Evolutionary conservation across 2,888 invertebrate species (phyloP).

Genomic region (Helobdella robusta): DNA sequence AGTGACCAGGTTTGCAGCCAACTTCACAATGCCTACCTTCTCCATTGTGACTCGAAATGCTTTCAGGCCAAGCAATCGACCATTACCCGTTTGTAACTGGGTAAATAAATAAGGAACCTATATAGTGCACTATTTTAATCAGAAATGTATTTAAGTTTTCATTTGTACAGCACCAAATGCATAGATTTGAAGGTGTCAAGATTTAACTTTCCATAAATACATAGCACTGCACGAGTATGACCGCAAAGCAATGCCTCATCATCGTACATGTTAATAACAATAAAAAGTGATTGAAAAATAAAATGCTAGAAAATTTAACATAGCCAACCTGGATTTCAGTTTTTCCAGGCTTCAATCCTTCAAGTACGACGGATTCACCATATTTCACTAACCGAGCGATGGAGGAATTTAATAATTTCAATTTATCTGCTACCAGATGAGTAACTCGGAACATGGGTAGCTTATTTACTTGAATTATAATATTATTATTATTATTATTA

Average conservation of each 20-base stretch:
- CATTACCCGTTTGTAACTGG: constrained; percentile 78
- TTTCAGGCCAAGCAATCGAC: constrained; percentile 79
- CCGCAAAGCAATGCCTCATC: too few relatives aligned
- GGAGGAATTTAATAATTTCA: neutral
- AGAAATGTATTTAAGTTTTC: too few relatives aligned
- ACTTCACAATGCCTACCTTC: constrained; percentile 7
- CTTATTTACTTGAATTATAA: neutral
- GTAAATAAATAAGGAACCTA: too few relatives aligned
- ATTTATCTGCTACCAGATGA: neutral
- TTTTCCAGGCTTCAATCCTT: constrained; percentile 76
- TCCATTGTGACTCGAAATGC: constrained; percentile 67
- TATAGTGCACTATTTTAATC: too few relatives aligned
- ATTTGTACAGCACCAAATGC: too few relatives aligned
- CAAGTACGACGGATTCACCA: constrained; percentile 56
- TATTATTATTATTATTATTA: neutral
- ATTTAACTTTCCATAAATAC: too few relatives aligned
- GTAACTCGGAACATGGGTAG: constrained; percentile 8
- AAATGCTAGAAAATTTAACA: too few relatives aligned
- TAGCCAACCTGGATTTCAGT: constrained; percentile 52
- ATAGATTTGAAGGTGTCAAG: too few relatives aligned
- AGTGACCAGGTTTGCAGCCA: constrained; percentile 1
- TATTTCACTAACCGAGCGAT: neutral
- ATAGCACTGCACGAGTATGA: too few relatives aligned
- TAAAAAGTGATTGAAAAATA: too few relatives aligned
- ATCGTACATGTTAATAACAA: too few relatives aligned